These are phyloP conservation scores for Adelognathus sp. DNA, from an alignment of 2,888 invertebrate species.

Conservation along the genomic window DNA sequence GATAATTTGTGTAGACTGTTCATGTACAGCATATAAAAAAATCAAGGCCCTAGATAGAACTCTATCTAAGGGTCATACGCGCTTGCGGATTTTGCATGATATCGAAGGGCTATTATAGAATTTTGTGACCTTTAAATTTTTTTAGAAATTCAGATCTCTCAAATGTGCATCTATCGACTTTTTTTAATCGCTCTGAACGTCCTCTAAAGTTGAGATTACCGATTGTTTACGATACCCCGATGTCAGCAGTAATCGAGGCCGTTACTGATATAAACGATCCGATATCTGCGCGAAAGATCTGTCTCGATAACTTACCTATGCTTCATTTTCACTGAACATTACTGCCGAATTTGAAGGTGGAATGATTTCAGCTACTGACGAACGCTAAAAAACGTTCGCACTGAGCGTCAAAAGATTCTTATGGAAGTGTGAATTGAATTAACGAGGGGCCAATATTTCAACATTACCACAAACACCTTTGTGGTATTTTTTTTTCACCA, in stretches of 20 bases:
- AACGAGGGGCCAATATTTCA: no score
- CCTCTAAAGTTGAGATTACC: background rate
- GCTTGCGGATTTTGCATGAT: no score
- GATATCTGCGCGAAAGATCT: background rate
- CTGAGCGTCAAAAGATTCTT: no score
- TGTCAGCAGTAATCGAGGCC: background rate
- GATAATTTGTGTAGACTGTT: no score
- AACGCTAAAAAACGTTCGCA: no score
- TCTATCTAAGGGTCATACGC: no score
- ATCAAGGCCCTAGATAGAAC: no score
- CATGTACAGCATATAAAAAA: no score
- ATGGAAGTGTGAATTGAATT: no score
- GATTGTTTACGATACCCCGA: background rate
- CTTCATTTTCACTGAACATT: background rate
- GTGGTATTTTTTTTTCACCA: no score
- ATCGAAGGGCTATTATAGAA: no score
- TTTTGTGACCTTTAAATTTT: background rate
- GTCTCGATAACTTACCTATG: background rate
- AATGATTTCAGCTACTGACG: background rate
- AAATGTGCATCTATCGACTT: background rate
- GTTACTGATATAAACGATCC: slow-evolving; percentile 2
- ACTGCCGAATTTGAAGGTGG: background rate
- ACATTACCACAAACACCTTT: no score
- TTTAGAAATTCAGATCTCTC: background rate
- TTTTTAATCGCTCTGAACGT: background rate